Evolutionary conservation across 92 coral and sea anemone genomes (phyloP).

Genomic region (Metridium senile): DNA sequence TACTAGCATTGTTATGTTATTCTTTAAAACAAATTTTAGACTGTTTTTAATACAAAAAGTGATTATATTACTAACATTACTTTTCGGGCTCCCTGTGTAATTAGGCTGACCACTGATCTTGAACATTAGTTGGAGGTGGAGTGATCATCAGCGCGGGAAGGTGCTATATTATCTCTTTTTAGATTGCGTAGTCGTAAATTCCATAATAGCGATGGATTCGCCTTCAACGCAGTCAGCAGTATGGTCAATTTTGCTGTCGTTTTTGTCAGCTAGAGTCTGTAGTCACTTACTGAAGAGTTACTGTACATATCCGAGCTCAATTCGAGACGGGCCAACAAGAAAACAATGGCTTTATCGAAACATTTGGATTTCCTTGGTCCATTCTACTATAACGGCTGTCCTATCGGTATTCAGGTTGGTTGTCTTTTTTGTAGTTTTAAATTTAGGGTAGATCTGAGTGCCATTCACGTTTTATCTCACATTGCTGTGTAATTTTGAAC

Average conservation of each 20-base stretch:
- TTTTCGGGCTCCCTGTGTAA: not conserved
- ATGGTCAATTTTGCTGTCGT: slow-evolving; percentile 26
- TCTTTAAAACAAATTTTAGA: too few relatives aligned
- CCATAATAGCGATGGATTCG: not conserved
- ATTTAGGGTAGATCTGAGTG: too few relatives aligned
- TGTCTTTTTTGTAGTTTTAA: too few relatives aligned
- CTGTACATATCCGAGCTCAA: slow-evolving; percentile 26
- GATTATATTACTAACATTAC: not conserved
- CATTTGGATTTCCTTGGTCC: slow-evolving; percentile 69
- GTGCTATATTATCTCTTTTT: too few relatives aligned
- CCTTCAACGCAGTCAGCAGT: slow-evolving; percentile 7
- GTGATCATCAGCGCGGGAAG: not conserved
- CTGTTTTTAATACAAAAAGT: too few relatives aligned
- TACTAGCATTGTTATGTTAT: too few relatives aligned
- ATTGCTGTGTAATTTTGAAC: not conserved
- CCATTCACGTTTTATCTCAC: too few relatives aligned
- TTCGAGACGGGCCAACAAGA: slow-evolving; percentile 38
- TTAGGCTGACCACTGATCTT: not conserved
- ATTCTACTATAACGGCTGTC: slow-evolving; percentile 65
- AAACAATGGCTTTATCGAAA: slow-evolving; percentile 76
- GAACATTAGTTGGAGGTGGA: not conserved
- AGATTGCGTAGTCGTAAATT: not conserved
- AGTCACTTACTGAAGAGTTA: slow-evolving; percentile 7
- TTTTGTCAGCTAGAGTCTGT: slow-evolving; percentile 27
- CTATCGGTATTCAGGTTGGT: slow-evolving; percentile 66